phyloP scores from a whole-genome alignment of 1,140 invertebrate genomes.

The Reticulitermes speratus region DNA sequence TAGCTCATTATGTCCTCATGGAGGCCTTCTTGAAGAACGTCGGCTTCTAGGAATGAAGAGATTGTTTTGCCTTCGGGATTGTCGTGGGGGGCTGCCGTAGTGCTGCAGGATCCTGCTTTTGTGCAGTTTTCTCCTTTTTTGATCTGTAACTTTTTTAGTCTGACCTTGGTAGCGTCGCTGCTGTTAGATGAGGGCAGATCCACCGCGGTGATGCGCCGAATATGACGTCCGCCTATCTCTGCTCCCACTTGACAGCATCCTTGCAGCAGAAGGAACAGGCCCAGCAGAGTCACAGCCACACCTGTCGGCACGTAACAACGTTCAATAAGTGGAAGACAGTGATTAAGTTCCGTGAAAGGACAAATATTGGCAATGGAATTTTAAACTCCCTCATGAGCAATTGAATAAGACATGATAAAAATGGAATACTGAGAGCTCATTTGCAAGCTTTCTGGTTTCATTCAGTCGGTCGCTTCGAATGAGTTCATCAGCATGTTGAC shows the following conservation, averaged over 20 bases:
- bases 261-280: neutral
- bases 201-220: neutral
- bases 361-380: too few species aligned
- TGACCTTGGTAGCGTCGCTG: neutral
- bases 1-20: neutral
- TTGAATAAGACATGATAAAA: too few species aligned
- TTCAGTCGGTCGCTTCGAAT: too few species aligned
- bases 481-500: too few species aligned
- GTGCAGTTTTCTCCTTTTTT: neutral
- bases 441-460: too few species aligned
- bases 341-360: too few species aligned
- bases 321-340: too few species aligned
- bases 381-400: too few species aligned
- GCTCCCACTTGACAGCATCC: neutral
- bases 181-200: neutral
- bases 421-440: too few species aligned
- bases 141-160: neutral
- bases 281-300: neutral
- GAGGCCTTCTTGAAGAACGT: neutral
- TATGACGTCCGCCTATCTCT: neutral
- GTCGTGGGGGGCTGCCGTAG: neutral
- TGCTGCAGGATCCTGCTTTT: neutral
- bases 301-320: neutral
- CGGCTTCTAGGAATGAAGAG: neutral
- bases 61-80: neutral